Evolutionary conservation across 1,140 invertebrate genomes (phyloP).

Genomic region (Anoplolepis gracilipes): DNA sequence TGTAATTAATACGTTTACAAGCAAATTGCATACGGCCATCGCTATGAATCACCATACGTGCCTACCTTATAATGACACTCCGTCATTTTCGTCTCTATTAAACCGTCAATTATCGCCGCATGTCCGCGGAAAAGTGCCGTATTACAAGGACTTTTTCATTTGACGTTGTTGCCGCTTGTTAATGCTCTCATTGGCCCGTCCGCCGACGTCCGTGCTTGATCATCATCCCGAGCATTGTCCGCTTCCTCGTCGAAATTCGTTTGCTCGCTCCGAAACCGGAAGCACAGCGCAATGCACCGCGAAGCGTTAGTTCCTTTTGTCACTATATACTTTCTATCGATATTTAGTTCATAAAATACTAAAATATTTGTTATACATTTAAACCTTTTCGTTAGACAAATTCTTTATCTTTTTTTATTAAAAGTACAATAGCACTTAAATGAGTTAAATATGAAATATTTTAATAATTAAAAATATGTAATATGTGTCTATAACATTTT

Average conservation of each 20-base stretch:
- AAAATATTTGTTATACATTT: background rate
- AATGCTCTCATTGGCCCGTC: conserved; percentile 69
- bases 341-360: background rate
- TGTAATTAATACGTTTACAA: conserved; percentile 32
- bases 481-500: background rate
- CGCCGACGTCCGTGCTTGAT: conserved; percentile 27
- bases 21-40: background rate
- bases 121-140: conserved; percentile 50
- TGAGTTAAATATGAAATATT: background rate
- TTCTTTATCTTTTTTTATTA: background rate
- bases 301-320: background rate
- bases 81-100: conserved; percentile 73
- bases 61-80: background rate
- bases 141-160: conserved; percentile 80
- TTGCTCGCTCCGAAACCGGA: conserved; percentile 37
- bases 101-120: conserved; percentile 74
- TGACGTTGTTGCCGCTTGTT: conserved; percentile 77
- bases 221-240: conserved; percentile 42
- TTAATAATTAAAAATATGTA: background rate
- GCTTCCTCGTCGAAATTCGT: conserved; percentile 46
- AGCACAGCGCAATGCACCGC: background rate
- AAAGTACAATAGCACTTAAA: background rate
- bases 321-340: background rate
- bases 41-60: background rate
- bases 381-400: background rate